phyloP scores from a whole-genome alignment of 2,888 invertebrate genomes.

The Euplagia quadripunctaria region DNA sequence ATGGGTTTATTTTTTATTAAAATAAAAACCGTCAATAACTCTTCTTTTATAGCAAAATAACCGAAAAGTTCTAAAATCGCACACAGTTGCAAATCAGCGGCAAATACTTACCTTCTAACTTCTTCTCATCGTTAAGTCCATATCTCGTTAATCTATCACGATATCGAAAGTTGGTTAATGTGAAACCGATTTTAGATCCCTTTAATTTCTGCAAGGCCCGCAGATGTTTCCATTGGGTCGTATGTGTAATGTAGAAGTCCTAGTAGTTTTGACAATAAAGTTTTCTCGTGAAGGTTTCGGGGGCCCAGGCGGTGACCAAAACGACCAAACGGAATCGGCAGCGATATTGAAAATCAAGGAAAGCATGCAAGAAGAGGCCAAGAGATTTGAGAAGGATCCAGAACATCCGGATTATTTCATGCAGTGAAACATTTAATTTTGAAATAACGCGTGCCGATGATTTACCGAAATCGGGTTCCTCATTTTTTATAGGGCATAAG shows the following conservation, averaged over 20 bases:
- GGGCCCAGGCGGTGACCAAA: slow-evolving; percentile 86
- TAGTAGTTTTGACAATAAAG: slow-evolving; percentile 34
- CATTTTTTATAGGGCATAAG: slow-evolving; percentile 13
- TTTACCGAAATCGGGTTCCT: slow-evolving; percentile 48
- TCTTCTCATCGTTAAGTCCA: neutral
- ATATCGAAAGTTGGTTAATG: neutral
- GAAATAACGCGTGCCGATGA: slow-evolving; percentile 36
- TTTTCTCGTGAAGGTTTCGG: slow-evolving; percentile 75
- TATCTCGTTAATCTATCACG: neutral
- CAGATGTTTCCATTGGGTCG: slow-evolving; percentile 24
- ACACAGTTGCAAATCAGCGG: neutral
- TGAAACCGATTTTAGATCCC: neutral
- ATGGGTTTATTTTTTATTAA: neutral
- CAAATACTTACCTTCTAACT: neutral
- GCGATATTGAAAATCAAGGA: slow-evolving; percentile 99
- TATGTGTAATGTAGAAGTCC: slow-evolving; percentile 26
- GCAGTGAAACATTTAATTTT: slow-evolving; percentile 90
- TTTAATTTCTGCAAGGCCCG: neutral
- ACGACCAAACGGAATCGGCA: slow-evolving; percentile 98
- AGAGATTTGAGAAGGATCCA: slow-evolving; percentile 99
- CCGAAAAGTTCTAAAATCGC: neutral
- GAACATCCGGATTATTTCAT: slow-evolving; percentile 99
- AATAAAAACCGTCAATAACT: neutral
- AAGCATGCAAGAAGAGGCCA: slow-evolving; percentile 99
- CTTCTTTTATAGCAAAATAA: neutral